Evolutionary conservation across 53 echinoderm and acorn worm genomes (phyloP), one percentile per base, ranked within the genome.

Genomic region (Patiria pectinifera): DNA sequence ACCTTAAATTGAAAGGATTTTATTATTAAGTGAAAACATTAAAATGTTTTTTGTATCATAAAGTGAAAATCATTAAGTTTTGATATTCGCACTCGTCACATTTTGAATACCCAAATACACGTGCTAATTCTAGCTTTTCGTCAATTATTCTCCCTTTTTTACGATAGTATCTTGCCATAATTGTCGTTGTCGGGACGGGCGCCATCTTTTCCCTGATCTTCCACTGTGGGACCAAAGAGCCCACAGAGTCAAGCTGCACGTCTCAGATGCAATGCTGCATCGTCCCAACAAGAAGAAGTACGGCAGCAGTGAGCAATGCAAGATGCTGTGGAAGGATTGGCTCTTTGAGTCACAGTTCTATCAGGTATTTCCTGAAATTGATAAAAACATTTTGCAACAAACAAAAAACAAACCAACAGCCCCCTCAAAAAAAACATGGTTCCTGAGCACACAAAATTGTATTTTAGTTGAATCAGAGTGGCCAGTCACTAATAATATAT

Each of bases 281-380:
- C 69, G 45, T 23, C n/a, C n/a, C 46, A 90, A 90, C 70, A 80
- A 35, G 80, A 86, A 69, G 70, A 60, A 85, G 72, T 91, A 71
- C 7, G 90, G 78, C 35, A 63, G 84, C 71, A 25, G 43, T 0
- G 18, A 84, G 49, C 80, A 76, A n/a, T 85, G 91, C 85, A 89
- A 63, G 45, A 98, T 98, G 99, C 91, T 24, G 59, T 98, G 99
- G 99, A 96, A 88, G 72, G 95, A 96, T 53, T 98, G 99, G 99
- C 87, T 98, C 13, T 95, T 88, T 91, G 93, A 96, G 76, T 66
- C 85, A 1, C 99, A 98, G 84, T 98, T 98, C 87, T 97, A 97
- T 86, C 97, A 96, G 97, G 99, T 98, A 26, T 46, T 6, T n/a
- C n/a, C n/a, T 66, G 4, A 18, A 18, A n/a, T n/a, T n/a, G n/a